Percentiles rank a stretch among this genome's conserved stretches.
phyloP scores from a whole-genome alignment of 2,888 invertebrate genomes.

The Luffia ferchaultella region DNA sequence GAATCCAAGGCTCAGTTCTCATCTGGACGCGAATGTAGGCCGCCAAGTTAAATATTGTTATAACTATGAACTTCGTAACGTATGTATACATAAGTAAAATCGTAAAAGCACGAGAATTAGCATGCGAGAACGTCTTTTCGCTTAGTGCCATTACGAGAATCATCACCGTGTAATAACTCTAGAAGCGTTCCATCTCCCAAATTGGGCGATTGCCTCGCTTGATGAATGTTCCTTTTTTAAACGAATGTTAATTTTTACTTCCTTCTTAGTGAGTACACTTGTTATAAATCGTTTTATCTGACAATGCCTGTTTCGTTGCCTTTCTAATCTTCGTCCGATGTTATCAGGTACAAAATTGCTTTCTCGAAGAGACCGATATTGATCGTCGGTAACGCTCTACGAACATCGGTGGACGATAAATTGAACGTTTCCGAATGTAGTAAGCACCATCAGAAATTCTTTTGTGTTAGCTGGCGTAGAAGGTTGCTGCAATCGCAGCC shows the following conservation, averaged over 20 bases:
- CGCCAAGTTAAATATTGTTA: background rate
- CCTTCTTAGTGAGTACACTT: background rate
- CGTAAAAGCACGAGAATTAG: background rate
- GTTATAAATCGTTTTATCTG: background rate
- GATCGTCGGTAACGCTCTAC: background rate
- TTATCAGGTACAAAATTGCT: background rate
- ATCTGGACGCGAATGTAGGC: background rate
- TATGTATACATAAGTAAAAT: too few relatives aligned
- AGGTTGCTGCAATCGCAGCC: conserved; percentile 24
- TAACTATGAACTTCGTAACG: too few relatives aligned
- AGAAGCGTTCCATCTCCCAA: background rate
- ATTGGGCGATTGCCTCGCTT: background rate
- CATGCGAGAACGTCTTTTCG: background rate
- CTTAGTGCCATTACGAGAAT: background rate
- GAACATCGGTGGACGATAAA: background rate
- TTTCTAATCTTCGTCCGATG: background rate
- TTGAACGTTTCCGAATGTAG: background rate
- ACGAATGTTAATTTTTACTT: background rate
- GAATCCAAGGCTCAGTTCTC: background rate
- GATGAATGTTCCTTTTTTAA: background rate
- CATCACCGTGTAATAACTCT: background rate
- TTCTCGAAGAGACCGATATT: background rate
- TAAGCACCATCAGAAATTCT: background rate
- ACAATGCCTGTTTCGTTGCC: too few relatives aligned
- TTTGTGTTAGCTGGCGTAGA: conserved; percentile 11